Conservation (phyloP, 2,113 vertebrate species). For the Lynx canadensis region DNA sequence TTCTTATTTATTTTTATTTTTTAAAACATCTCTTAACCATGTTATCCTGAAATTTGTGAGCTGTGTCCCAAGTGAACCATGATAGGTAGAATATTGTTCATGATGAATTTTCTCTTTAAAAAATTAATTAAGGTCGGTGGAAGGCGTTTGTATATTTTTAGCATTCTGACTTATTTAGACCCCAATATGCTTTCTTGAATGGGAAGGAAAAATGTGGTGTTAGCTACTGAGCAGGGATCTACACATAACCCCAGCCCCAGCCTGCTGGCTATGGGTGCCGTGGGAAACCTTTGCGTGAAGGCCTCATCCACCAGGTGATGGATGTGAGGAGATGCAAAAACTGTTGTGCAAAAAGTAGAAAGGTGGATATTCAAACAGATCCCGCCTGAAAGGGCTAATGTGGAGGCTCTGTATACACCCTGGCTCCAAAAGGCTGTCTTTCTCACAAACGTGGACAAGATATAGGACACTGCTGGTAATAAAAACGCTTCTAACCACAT, state of each 20-base stretch:
- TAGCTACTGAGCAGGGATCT: neutral
- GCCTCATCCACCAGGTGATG: neutral
- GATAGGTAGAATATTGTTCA: neutral
- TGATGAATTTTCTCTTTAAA: neutral
- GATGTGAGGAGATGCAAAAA: neutral
- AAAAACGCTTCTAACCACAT: constrained; percentile 49
- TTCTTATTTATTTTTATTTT: neutral
- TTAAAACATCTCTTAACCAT: neutral
- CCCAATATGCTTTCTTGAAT: neutral
- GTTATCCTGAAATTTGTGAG: neutral
- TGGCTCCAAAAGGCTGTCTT: neutral
- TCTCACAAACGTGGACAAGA: neutral
- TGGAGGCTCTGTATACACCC: neutral
- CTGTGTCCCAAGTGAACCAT: neutral
- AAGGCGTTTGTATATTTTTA: neutral
- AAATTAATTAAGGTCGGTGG: neutral
- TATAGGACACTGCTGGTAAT: neutral
- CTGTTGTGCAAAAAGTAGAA: neutral
- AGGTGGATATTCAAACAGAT: neutral
- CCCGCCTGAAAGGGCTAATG: neutral
- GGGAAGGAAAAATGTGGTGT: neutral
- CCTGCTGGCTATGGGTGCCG: neutral
- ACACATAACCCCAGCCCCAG: neutral
- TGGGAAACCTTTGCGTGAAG: neutral
- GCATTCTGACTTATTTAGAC: neutral